Percentiles rank a stretch among this genome's conserved stretches.
Evolutionary conservation across 2,113 vertebrate species (phyloP).

Genomic region (Tragelaphus scriptus): DNA sequence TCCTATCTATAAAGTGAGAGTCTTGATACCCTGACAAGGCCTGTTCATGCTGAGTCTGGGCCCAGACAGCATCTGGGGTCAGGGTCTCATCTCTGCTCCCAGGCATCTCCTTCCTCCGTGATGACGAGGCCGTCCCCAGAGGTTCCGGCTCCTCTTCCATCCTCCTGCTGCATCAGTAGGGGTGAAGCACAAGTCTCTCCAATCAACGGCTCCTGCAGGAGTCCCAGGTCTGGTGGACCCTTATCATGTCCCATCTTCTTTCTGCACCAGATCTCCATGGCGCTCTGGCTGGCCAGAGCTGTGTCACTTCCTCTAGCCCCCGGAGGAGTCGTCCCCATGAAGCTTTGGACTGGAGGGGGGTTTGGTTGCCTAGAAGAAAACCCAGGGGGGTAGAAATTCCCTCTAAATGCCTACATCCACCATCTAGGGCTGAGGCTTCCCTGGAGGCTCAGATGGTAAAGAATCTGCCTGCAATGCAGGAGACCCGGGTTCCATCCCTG

Average conservation of each 20-base stretch:
- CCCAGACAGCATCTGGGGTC: fast-evolving
- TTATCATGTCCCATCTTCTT: not conserved
- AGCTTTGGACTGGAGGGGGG: fast-evolving
- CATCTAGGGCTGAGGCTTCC: not conserved
- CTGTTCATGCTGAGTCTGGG: fast-evolving
- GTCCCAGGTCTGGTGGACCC: not conserved
- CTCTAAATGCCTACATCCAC: not conserved
- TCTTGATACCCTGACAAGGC: fast-evolving
- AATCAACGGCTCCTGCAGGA: not conserved
- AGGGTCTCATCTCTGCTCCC: too few species aligned
- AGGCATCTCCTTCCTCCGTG: fast-evolving
- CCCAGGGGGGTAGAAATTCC: not conserved
- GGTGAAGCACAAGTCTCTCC: not conserved
- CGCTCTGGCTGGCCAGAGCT: not conserved
- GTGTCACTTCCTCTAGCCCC: not conserved
- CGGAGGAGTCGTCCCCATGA: too few species aligned
- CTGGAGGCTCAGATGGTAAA: not conserved
- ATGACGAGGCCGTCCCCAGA: not conserved
- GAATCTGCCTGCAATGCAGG: not conserved
- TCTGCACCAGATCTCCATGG: not conserved
- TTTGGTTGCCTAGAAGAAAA: not conserved
- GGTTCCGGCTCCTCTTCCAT: too few species aligned
- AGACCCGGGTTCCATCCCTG: not conserved
- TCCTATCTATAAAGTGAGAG: not conserved
- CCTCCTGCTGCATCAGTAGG: not conserved